Percentiles rank a stretch among this genome's conserved stretches.
These are phyloP conservation scores for Sebastes fasciatus DNA, from an alignment of 2,113 vertebrate species.

Conservation along the genomic window DNA sequence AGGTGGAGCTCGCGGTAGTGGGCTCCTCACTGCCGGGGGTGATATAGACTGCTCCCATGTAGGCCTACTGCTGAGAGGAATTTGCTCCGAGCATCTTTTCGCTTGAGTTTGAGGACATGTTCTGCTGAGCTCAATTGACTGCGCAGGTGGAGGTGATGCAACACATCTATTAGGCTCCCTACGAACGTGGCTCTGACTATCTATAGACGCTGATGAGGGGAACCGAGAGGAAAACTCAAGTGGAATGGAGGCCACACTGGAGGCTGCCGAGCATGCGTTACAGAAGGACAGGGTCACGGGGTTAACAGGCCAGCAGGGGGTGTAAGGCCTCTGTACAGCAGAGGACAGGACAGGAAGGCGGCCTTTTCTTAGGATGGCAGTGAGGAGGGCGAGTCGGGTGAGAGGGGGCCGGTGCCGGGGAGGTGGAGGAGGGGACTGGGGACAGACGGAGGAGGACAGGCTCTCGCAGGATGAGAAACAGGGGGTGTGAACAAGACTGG, in stretches of 20 bases:
- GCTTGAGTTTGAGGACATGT: conserved; percentile 1
- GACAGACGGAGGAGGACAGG: conserved; percentile 72
- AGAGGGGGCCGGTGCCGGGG: conserved; percentile 82
- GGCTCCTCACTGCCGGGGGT: conserved; percentile 50
- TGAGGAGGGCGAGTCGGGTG: conserved; percentile 92
- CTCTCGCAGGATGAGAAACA: conserved; percentile 86
- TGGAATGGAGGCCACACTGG: conserved; percentile 85
- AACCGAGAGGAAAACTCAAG: conserved; percentile 79
- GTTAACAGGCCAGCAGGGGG: conserved; percentile 84
- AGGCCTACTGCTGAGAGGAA: neutral
- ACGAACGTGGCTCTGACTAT: conserved; percentile 55
- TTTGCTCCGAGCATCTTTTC: conserved; percentile 35
- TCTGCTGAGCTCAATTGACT: conserved; percentile 18
- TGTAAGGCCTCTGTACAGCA: conserved; percentile 78
- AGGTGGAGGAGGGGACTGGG: conserved; percentile 75
- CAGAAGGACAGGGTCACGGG: conserved; percentile 80
- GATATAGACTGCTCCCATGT: conserved; percentile 53
- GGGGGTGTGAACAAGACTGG: conserved; percentile 85
- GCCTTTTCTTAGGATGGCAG: conserved; percentile 93
- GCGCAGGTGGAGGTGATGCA: conserved; percentile 19
- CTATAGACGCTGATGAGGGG: conserved; percentile 78
- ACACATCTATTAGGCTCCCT: conserved; percentile 37
- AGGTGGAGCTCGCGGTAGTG: conserved; percentile 40
- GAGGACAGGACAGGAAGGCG: conserved; percentile 83
- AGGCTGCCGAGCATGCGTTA: conserved; percentile 83